Evolutionary conservation across 2,113 vertebrate species (phyloP).

Genomic region (Phyllostomus hastatus): DNA sequence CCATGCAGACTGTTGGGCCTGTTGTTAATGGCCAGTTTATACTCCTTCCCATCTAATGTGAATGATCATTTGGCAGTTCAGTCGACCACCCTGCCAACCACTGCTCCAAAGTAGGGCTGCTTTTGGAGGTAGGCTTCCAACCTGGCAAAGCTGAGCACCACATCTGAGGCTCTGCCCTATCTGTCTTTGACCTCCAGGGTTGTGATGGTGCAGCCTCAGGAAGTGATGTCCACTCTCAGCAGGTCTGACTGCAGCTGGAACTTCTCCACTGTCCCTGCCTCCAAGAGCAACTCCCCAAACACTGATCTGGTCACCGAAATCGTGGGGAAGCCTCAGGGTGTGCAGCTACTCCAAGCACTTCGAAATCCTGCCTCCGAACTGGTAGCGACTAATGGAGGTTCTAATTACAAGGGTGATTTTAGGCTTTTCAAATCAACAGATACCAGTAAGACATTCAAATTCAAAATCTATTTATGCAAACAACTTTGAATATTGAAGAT

Average conservation of each 20-base stretch:
- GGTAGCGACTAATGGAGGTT: neutral
- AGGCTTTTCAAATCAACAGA: neutral
- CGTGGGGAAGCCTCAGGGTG: constrained; percentile 73
- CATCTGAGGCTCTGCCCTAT: constrained; percentile 83
- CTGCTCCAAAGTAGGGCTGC: constrained; percentile 89
- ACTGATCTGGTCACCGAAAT: constrained; percentile 80
- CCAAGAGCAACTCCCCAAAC: constrained; percentile 79
- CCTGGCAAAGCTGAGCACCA: constrained; percentile 90
- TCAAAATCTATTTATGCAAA: neutral
- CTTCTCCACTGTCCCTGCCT: constrained; percentile 84
- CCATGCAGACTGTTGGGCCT: constrained; percentile 94
- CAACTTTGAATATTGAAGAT: neutral
- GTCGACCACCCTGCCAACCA: constrained; percentile 93
- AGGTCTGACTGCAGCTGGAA: constrained; percentile 85
- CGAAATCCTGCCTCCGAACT: accelerated
- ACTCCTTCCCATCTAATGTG: constrained; percentile 82
- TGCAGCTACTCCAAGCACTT: neutral
- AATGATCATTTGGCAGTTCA: constrained; percentile 90
- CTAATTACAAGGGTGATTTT: neutral
- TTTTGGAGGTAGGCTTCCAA: constrained; percentile 88
- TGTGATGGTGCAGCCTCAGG: constrained; percentile 88
- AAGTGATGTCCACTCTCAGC: constrained; percentile 88
- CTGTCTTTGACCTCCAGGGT: constrained; percentile 82
- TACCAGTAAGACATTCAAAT: neutral
- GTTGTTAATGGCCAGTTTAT: constrained; percentile 88